Percentiles rank a stretch among this genome's conserved stretches.
These are phyloP conservation scores for Theocolax elegans DNA, from an alignment of 1,140 invertebrate genomes.

Conservation along the genomic window DNA sequence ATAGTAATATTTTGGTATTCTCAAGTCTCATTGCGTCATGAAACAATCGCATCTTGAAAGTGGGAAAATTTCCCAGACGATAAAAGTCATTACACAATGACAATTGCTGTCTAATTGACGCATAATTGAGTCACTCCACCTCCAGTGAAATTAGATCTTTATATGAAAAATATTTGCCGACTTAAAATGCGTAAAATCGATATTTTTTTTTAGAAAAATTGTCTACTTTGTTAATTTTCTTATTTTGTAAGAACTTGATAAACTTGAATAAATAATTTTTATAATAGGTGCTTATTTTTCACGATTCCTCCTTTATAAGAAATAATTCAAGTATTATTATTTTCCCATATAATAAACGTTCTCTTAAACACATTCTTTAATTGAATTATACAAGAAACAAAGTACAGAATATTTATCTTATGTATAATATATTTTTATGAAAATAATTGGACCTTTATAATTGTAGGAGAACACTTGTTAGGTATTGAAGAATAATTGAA, in stretches of 20 bases:
- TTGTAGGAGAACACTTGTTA: no score
- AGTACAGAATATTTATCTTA: no score
- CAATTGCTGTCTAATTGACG: neutral
- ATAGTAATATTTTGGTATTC: slow-evolving; percentile 1
- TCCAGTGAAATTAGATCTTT: neutral
- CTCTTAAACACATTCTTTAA: no score
- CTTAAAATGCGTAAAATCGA: neutral
- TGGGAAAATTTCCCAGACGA: neutral
- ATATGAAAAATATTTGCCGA: neutral
- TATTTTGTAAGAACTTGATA: no score
- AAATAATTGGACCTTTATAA: neutral
- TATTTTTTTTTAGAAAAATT: no score
- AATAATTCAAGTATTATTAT: neutral
- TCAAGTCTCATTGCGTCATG: neutral
- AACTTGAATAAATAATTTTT: no score
- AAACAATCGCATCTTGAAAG: slow-evolving; percentile 5
- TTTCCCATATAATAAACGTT: neutral
- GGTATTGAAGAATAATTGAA: no score
- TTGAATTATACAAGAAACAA: neutral
- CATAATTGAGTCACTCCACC: slow-evolving; percentile 1
- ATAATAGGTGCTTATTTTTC: no score
- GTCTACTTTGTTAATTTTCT: no score
- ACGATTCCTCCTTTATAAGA: no score
- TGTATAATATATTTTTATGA: no score
- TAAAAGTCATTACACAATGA: slow-evolving; percentile 2